Evolutionary conservation across 1,140 invertebrate genomes (phyloP).

Genomic region (Heliconius himera): DNA sequence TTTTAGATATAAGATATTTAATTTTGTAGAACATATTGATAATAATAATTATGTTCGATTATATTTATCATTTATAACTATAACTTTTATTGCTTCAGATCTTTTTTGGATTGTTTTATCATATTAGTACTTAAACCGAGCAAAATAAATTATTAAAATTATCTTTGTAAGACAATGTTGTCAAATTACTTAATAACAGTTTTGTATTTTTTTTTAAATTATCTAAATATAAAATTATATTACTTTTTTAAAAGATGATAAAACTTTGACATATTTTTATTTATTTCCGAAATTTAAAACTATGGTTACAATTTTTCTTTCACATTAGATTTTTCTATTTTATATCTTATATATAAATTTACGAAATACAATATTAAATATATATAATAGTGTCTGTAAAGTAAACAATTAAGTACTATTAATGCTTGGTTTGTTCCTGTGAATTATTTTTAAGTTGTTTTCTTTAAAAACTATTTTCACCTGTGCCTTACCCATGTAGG

Average conservation of each 20-base stretch:
- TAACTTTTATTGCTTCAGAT: neutral
- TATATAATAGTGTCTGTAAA: neutral
- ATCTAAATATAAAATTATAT: too few species aligned
- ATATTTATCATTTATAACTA: neutral
- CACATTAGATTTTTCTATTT: neutral
- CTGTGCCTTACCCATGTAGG: constrained; percentile 22
- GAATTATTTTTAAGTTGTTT: neutral
- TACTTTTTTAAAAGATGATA: too few species aligned
- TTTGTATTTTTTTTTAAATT: too few species aligned
- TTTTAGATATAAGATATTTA: neutral
- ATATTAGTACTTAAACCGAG: neutral
- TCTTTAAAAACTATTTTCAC: neutral
- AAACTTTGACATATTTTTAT: too few species aligned
- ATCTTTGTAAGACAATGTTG: neutral
- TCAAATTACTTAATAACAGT: neutral
- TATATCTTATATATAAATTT: neutral
- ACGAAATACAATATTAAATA: neutral
- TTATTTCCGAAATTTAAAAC: neutral
- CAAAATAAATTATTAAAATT: neutral
- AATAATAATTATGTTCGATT: neutral
- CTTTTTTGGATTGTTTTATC: neutral
- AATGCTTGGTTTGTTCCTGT: neutral
- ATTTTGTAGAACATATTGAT: neutral
- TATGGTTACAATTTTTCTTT: neutral
- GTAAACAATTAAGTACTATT: neutral